A percentile compares a stretch with the other conserved stretches of the same genome.
phyloP scores from a whole-genome alignment of 1,140 invertebrate genomes.

The Ceratosolen fusciceps region DNA sequence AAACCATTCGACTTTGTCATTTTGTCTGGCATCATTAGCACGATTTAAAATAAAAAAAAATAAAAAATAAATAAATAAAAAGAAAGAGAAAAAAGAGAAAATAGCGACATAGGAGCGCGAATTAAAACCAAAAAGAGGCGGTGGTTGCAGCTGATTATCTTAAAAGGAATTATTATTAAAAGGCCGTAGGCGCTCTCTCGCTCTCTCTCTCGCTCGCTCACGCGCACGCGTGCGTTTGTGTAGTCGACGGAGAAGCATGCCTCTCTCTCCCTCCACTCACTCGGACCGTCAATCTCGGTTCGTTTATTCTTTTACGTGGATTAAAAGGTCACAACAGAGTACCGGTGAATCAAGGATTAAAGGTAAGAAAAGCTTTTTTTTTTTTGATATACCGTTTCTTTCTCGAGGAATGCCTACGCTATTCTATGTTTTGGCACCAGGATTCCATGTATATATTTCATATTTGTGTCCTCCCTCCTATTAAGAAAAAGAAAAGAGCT shows the following conservation, averaged over 20 bases:
- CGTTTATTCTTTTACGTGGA: constrained; percentile 12
- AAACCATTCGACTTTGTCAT: not conserved
- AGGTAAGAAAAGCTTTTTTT: not conserved
- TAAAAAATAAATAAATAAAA: too few relatives aligned
- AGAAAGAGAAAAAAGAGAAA: constrained; percentile 19
- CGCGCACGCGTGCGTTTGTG: not conserved
- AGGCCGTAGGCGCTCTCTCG: not conserved
- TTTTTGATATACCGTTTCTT: constrained; percentile 18
- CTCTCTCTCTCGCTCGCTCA: not conserved
- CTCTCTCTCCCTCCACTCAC: too few relatives aligned
- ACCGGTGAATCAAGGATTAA: constrained; percentile 17
- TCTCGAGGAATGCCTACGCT: not conserved
- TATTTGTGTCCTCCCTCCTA: too few relatives aligned
- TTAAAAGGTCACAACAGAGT: constrained; percentile 40
- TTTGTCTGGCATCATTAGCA: constrained; percentile 26
- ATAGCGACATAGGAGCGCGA: constrained; percentile 28
- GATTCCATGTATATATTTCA: too few relatives aligned
- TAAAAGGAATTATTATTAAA: constrained; percentile 41
- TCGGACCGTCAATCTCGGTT: too few relatives aligned
- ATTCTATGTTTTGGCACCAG: constrained; percentile 35
- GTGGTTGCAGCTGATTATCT: constrained; percentile 28
- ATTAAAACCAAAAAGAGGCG: constrained; percentile 37
- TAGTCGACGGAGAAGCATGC: constrained; percentile 17
- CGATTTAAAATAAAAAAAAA: too few relatives aligned
- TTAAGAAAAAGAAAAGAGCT: constrained; percentile 35